Base-by-base conservation (phyloP, 92 coral and sea anemone genomes). In the Parazoanthus darwini region DNA sequence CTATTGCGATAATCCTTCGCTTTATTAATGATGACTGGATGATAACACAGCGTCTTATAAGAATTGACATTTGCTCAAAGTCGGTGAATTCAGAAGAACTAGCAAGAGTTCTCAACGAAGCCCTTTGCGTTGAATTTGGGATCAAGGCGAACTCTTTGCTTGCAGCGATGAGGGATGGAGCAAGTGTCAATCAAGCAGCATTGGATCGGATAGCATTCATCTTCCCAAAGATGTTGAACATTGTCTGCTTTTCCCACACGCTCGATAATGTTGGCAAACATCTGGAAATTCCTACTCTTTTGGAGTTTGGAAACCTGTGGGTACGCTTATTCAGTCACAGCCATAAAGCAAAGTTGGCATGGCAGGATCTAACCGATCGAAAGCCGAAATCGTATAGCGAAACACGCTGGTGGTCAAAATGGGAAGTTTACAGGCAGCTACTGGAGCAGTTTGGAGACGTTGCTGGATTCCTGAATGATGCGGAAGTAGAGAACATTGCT, bases 131-230 rank as follows among this genome's bases (percentile, higher is more conserved):
- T 65, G 94, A 86, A 79, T 89, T 48, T 85, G 89, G 87, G 87
- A 86, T 90, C 51, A 58, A 89, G 74, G 80, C 87, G 16, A 87
- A 84, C 80, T 90, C 92, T 13, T 51, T 93, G 73, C 88, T 93
- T 9, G 92, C 92, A 78, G 91, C 91, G 36, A 92, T 92, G 89
- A 82, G 91, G 70, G 91, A 90, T 86, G 94, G 92, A 14, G 92
- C 94, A 67, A 89, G 92, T 68, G 94, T 90, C n/a, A 92, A 92
- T 72, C 81, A 85, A 88, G 91, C 93, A 36, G 88, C 94, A 37
- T 59, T 91, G 88, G 83, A 87, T 81, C 76, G 85, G 16, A 87
- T 87, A 35, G 50, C 56, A 59, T 91, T 91, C 58, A 68, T 84
- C 37, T 91, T 79, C 72, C 93, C 93, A 81, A 88, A 88, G 86